Base-by-base conservation (phyloP, 2,797 vertebrate genomes). In the Echeneis naucrates region DNA sequence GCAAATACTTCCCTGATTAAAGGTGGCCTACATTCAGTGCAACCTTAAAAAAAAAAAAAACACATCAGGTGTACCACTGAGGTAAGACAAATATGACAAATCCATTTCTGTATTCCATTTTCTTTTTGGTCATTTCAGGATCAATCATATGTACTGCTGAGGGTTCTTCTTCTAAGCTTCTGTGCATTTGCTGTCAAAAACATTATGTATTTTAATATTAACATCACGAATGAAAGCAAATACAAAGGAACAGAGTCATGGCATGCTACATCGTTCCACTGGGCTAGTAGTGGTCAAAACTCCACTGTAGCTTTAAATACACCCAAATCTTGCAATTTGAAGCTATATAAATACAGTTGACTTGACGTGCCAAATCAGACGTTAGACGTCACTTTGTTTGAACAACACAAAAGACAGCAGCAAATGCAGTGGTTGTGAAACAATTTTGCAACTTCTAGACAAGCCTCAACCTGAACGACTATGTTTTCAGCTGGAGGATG, bases 391-490 rank as follows among this genome's bases (percentile, higher is more conserved):
- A 23, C 45, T 47, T 45, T 47, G 21, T 13, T 11, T 56, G 4
- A 32, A 10, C 1, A 30, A n/a, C 16, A 32, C 42, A 3, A 16
- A 11, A 44, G 24, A 21, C 14, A 56, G 23, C 23, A 75, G 51
- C 50, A 30, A n/a, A 21, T 59, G 47, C 27, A 35, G 37, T 38
- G 26, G 17, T 56, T 80, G 63, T 67, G 60, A 68, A 86, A 78
- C 19, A 1, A 64, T 74, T 81, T 64, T 57, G 75, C 55, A 86
- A 76, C 35, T 75, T 80, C 45, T 44, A 72, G 60, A 78, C 93
- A 90, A 83, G 93, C 55, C 88, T 86, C 56, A 79, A 90, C 93
- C 66, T 85, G 93, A 82, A 56, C 50, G 23, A 7, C 54, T n/a
- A 2, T 7, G 66, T 40, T 73, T 60, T 16, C 44, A 75, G 76